These are phyloP conservation scores for Mythimna loreyi DNA, from an alignment of 2,888 invertebrate species.

Conservation along the genomic window DNA sequence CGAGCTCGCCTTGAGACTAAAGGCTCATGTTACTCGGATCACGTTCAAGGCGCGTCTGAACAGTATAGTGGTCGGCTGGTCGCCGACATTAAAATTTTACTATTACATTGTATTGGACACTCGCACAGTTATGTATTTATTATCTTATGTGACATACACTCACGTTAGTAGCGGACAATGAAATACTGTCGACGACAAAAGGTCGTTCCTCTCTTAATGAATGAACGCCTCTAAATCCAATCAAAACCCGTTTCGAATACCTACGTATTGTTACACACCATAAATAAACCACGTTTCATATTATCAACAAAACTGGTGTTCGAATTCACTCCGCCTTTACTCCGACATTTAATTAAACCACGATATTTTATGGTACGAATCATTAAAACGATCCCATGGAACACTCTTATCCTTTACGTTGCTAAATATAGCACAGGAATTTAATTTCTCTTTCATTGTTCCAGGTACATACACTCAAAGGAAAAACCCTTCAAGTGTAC, in stretches of 20 bases:
- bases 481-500: constrained; percentile 99
- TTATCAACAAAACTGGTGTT: constrained; percentile 78
- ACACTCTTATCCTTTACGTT: constrained; percentile 60
- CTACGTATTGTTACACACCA: constrained; percentile 69
- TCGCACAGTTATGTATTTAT: constrained; percentile 66
- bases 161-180: constrained; percentile 54
- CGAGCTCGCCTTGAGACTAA: constrained; percentile 86
- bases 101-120: constrained; percentile 71
- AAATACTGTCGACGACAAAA: constrained; percentile 56
- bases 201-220: constrained; percentile 68
- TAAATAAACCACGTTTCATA: constrained; percentile 75
- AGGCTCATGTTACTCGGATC: constrained; percentile 89
- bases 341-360: constrained; percentile 85
- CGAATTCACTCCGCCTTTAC: constrained; percentile 79
- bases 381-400: constrained; percentile 74
- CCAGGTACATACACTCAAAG: constrained; percentile 98
- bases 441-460: constrained; percentile 82
- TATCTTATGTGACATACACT: constrained; percentile 50
- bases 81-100: constrained; percentile 75
- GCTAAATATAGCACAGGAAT: constrained; percentile 66
- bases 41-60: constrained; percentile 87
- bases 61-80: constrained; percentile 78
- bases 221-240: constrained; percentile 72
- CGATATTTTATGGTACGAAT: constrained; percentile 80
- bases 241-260: constrained; percentile 71